Base-by-base conservation (phyloP, 2,888 invertebrate genomes). In the Chloroclystis v-ata region DNA sequence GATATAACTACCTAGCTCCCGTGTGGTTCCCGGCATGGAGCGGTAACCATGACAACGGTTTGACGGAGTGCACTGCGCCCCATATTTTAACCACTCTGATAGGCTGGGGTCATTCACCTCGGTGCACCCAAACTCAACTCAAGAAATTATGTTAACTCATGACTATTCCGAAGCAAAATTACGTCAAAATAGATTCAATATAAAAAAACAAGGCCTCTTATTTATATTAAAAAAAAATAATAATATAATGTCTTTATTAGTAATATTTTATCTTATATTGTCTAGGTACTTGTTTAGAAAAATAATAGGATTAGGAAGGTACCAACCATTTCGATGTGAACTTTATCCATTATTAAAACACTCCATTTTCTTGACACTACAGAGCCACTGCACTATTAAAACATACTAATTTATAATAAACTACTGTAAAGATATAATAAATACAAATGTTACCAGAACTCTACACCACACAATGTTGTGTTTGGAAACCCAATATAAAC, bases 101-200 rank as follows among this genome's bases (percentile, higher is more conserved):
- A 63, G 52, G 54, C 46, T 48, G 56, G 60, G 75, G 64, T 75
- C 73, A 45, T 69, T 73, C 64, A 75, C 73, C 75, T 58, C 54
- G 38, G 52, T 68, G 67, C 63, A 65, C 59, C 58, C 60, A 61
- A 53, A 42, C 47, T 49, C n/a, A 53, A 49, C 37, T n/a, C 13
- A 25, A 2, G 12, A 10, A 30, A 33, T 14, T 33, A 4, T 28
- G 10, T 14, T 28, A 11, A 10, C 7, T 33, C 5, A 7, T 28
- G 10, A 28, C 11, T 30, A n/a, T n/a, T n/a, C n/a, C n/a, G n/a
- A n/a, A n/a, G n/a, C n/a, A n/a, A n/a, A n/a, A n/a, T n/a, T n/a
- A n/a, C n/a, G n/a, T n/a, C n/a, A n/a, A n/a, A n/a, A n/a, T n/a
- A n/a, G n/a, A n/a, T n/a, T n/a, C n/a, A n/a, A n/a, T n/a, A n/a